Percentiles rank a stretch among this genome's conserved stretches.
These are phyloP conservation scores for Lithophane ornitopus DNA, from an alignment of 2,888 invertebrate genomes.

Conservation along the genomic window DNA sequence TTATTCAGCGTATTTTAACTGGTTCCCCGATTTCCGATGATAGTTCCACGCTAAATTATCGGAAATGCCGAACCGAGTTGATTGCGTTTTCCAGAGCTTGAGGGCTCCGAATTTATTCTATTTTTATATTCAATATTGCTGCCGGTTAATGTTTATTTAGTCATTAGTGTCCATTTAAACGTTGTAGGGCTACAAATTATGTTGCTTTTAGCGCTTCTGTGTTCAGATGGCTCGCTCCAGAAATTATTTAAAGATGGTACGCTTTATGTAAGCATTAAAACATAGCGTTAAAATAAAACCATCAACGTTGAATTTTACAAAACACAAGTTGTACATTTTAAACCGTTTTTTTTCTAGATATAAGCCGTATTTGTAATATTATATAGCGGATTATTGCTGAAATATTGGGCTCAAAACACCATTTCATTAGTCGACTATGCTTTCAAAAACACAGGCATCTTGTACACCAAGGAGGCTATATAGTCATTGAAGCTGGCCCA, in stretches of 20 bases:
- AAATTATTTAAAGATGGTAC: conserved; percentile 14
- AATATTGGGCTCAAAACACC: not conserved
- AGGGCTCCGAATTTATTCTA: no score
- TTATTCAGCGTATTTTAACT: not conserved
- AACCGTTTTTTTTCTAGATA: no score
- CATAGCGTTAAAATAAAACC: not conserved
- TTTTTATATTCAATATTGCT: conserved; percentile 19
- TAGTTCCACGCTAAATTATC: not conserved
- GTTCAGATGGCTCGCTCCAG: not conserved
- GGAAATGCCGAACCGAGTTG: not conserved
- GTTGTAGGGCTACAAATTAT: not conserved
- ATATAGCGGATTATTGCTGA: not conserved
- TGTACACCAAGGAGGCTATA: no score
- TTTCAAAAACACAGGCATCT: not conserved
- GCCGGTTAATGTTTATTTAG: not conserved
- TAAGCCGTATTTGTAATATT: not conserved
- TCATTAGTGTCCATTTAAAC: not conserved
- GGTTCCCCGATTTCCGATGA: not conserved
- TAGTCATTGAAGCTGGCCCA: not conserved
- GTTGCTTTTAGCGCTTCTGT: conserved; percentile 21
- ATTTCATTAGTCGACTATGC: no score
- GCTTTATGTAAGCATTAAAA: not conserved
- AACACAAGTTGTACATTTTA: not conserved
- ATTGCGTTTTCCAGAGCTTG: conserved; percentile 1
- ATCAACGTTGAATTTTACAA: not conserved